Evolutionary conservation across 2,113 vertebrate species (phyloP), one percentile per base, ranked within the genome.

Genomic region (Rhabdomys dilectus): DNA sequence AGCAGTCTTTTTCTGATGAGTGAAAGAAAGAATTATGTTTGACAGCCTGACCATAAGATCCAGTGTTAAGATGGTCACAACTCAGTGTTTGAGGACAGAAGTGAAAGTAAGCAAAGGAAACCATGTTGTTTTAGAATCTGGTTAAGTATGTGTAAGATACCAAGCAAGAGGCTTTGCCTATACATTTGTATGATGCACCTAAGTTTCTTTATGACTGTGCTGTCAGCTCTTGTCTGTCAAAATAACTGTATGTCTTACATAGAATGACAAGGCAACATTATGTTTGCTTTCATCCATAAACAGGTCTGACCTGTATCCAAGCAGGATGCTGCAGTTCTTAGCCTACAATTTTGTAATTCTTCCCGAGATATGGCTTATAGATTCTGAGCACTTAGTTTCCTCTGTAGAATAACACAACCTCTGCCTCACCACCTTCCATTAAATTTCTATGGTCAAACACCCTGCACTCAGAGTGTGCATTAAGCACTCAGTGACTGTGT

Each of bases 381-480:
- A 88, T 60, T 92, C 62, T 56, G 34, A 88, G 6, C 66, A 48
- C 80, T 90, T 39, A 7, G 4, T 9, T 76, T 39, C 15, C 17
- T 13, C 84, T 87, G 39, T 76, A 6, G 26, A 21, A 34, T 42
- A 29, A 34, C 39, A 77, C 12, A 36, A 7, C 15, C 39, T 29
- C 17, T 64, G 19, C 7, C 24, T 51, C 56, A 29, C 66, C 39
- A 68, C 11, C 22, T 1, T 45, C 56, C 82, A 73, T 51, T 68
- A 62, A 78, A 88, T 88, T 66, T 78, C 34, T 90, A 45, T 66
- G 16, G 17, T 94, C 12, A 91, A 95, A 91, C 78, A n/a, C 42
- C 39, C 60, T 51, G 2, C 7, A 51, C 6, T 36, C 22, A 53
- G 66, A 92, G 5, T 85, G 76, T 89, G 48, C 42, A 86, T 70